These are phyloP conservation scores for Festucalex cinctus DNA, from an alignment of 2,113 vertebrate species.

Conservation along the genomic window DNA sequence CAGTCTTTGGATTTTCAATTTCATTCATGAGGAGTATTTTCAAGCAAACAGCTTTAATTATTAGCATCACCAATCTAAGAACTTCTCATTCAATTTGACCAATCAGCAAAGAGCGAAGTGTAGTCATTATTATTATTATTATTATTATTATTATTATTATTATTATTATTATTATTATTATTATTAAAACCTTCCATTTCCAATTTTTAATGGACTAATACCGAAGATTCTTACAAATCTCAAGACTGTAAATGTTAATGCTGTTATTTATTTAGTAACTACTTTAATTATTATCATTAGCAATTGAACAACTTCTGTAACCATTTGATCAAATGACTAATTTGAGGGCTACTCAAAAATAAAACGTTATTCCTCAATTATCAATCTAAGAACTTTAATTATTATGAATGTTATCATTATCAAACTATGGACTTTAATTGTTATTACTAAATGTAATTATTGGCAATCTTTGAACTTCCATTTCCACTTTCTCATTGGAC, in stretches of 20 bases:
- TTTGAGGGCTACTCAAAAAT: neutral
- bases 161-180: too few species aligned
- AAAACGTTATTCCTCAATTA: neutral
- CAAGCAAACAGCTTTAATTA: neutral
- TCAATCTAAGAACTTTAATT: neutral
- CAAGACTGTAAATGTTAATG: neutral
- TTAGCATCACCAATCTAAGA: too few species aligned
- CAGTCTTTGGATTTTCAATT: neutral
- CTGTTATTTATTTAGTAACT: neutral
- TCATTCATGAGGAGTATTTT: neutral
- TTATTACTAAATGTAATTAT: neutral
- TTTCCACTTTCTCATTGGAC: neutral
- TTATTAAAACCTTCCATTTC: neutral
- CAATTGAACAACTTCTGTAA: neutral
- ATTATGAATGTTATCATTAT: neutral
- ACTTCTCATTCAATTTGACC: too few species aligned
- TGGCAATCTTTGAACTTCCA: neutral
- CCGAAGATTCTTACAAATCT: neutral
- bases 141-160: too few species aligned
- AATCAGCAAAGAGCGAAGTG: too few species aligned
- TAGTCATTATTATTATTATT: too few species aligned
- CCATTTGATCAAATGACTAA: neutral
- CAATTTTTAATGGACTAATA: neutral
- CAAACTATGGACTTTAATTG: too few species aligned
- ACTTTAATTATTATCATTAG: neutral